Conservation (phyloP, 2,113 vertebrate species). For the Bettongia penicillata region DNA sequence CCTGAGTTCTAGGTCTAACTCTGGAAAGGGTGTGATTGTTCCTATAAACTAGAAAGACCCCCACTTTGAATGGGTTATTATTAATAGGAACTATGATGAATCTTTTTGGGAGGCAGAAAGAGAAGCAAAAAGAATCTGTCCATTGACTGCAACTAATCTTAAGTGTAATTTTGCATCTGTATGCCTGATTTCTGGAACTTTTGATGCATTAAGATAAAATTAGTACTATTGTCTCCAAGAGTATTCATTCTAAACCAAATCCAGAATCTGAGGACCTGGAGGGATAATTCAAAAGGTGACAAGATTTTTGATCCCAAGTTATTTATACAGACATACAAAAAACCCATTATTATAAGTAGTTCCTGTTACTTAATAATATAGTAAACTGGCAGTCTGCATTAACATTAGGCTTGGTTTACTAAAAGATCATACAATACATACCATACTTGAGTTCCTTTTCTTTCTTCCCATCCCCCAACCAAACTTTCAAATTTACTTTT, state of each 20-base stretch:
- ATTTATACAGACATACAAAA: background rate
- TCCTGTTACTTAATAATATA: background rate
- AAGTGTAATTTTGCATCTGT: background rate
- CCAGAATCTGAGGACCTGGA: background rate
- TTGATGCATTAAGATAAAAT: background rate
- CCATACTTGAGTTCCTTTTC: background rate
- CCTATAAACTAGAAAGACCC: too few relatives aligned
- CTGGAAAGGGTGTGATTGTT: too few relatives aligned
- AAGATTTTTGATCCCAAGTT: background rate
- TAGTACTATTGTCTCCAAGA: background rate
- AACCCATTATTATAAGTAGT: background rate
- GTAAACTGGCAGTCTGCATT: background rate
- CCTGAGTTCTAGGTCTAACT: background rate
- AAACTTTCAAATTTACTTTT: slow-evolving; percentile 57
- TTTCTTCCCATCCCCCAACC: slow-evolving; percentile 25
- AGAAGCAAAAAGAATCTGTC: too few relatives aligned
- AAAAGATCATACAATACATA: background rate
- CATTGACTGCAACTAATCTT: too few relatives aligned
- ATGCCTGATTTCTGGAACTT: background rate
- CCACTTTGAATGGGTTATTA: background rate
- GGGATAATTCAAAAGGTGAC: background rate
- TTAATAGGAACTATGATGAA: background rate
- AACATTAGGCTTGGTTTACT: background rate
- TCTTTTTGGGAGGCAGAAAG: background rate
- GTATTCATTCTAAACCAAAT: background rate